These are phyloP conservation scores for Apamea epomidion DNA, from an alignment of 2,888 invertebrate genomes.

Conservation along the genomic window DNA sequence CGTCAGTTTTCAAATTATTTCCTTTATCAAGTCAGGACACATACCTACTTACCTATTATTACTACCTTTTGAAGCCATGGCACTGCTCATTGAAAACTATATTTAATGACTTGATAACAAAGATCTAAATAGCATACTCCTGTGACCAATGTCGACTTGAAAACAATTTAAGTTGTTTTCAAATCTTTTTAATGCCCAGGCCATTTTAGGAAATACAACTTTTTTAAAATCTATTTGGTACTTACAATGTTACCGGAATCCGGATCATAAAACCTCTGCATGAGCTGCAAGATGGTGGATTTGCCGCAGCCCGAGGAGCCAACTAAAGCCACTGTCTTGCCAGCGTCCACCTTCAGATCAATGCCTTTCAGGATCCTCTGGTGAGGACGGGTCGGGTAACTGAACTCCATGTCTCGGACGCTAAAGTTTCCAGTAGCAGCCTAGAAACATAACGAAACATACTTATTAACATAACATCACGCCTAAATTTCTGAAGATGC, in stretches of 20 bases:
- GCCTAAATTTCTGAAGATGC: not conserved
- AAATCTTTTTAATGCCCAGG: not conserved
- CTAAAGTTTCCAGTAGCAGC: constrained; percentile 92
- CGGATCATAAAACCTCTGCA: constrained; percentile 95
- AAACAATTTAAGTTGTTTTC: not conserved
- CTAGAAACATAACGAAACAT: constrained; percentile 73
- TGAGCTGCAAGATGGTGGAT: constrained; percentile 94
- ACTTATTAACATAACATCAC: too few species aligned
- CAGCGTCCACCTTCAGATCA: constrained; percentile 92
- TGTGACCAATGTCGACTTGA: not conserved
- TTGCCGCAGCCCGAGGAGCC: constrained; percentile 95
- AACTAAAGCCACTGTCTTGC: constrained; percentile 94
- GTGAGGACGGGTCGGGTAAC: constrained; percentile 95
- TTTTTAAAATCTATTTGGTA: constrained; percentile 2
- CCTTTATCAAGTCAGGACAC: not conserved
- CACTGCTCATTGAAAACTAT: not conserved
- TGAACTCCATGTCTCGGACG: constrained; percentile 93
- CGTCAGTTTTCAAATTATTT: not conserved
- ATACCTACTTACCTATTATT: too few species aligned
- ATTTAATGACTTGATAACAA: not conserved
- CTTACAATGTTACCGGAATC: constrained; percentile 88
- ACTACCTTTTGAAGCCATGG: not conserved
- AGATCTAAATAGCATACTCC: not conserved
- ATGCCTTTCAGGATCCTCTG: constrained; percentile 93
- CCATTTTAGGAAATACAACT: not conserved